These are phyloP conservation scores for Anabacerthia variegaticeps DNA, from an alignment of 2,797 vertebrate genomes.

Conservation along the genomic window DNA sequence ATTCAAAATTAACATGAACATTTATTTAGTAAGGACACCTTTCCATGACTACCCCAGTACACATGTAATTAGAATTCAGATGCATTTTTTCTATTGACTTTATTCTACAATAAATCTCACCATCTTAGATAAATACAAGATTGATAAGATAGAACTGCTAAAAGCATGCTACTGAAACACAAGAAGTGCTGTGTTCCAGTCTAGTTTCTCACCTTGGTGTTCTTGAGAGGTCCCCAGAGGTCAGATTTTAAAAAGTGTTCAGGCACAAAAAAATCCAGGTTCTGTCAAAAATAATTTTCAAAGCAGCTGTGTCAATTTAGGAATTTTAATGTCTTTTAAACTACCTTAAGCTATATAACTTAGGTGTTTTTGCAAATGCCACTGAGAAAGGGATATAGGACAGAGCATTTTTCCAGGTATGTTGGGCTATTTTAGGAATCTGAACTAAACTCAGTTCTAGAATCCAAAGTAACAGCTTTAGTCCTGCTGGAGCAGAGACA, in stretches of 20 bases:
- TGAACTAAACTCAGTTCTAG: neutral
- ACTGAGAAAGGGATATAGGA: neutral
- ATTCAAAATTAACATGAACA: neutral
- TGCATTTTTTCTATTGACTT: neutral
- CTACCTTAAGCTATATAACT: neutral
- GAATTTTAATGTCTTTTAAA: neutral
- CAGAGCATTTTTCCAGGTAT: neutral
- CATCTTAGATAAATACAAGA: neutral
- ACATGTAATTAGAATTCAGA: neutral
- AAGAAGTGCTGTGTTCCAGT: neutral
- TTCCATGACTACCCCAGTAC: neutral
- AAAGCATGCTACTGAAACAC: neutral
- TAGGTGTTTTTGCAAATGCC: neutral
- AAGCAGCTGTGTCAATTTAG: neutral
- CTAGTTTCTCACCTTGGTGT: neutral
- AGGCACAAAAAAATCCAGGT: neutral
- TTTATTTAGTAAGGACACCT: neutral
- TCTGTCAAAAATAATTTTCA: neutral
- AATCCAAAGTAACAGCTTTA: neutral
- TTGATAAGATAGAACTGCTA: neutral
- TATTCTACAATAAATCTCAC: neutral
- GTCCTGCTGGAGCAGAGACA: neutral
- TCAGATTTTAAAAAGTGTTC: neutral
- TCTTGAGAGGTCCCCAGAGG: neutral
- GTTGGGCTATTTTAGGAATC: neutral